Evolutionary conservation across 2,888 invertebrate genomes (phyloP).

Genomic region (Pterobdella sp.): DNA sequence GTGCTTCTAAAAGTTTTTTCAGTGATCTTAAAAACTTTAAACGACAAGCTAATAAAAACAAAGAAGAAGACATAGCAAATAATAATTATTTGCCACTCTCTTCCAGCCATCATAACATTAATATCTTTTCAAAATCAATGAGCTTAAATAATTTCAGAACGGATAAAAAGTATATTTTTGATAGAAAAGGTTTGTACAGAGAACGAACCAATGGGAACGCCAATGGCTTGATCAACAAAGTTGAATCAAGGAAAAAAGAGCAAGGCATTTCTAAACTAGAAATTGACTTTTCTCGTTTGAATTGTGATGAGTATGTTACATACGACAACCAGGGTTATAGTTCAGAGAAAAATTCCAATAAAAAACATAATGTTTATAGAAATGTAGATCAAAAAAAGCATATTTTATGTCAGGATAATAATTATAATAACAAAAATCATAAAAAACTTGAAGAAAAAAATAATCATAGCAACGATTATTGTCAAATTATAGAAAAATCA

Average conservation of each 20-base stretch:
- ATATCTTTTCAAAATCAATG: conserved; percentile 17
- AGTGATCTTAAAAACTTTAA: conserved; percentile 15
- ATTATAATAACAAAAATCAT: not conserved
- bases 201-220: not conserved
- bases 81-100: conserved; percentile 19
- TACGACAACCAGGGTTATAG: conserved; percentile 3
- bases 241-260: not conserved
- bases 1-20: conserved; percentile 16
- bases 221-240: not conserved
- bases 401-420: not conserved
- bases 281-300: not conserved
- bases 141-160: not conserved
- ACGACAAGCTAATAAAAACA: not conserved
- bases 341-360: not conserved
- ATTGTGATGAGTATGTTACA: not conserved
- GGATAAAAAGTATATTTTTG: not conserved
- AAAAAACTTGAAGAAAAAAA: not conserved
- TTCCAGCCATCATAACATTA: not conserved
- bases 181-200: not conserved
- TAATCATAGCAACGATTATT: no score
- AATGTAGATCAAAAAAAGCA: not conserved
- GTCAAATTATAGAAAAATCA: not conserved
- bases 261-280: not conserved
- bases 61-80: conserved; percentile 10
- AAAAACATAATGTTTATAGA: not conserved